phyloP scores from a whole-genome alignment of 2,888 invertebrate genomes.

The Maniola hyperantus region DNA sequence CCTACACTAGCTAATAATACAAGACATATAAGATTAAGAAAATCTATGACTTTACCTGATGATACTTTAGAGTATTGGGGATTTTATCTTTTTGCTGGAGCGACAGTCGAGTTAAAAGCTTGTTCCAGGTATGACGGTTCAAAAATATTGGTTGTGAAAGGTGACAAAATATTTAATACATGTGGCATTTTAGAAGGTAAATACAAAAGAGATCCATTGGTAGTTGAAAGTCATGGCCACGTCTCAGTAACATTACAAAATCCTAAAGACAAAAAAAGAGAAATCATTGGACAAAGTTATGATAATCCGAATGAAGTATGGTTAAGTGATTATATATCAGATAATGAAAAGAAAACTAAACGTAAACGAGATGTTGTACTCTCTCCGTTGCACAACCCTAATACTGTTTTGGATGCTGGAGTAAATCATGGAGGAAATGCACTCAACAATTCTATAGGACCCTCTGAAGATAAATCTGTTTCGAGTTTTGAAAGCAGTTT shows the following conservation, averaged over 20 bases:
- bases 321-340: conserved; percentile 32
- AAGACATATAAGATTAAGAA: conserved; percentile 89
- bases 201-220: conserved; percentile 84
- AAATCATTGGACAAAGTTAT: conserved; percentile 24
- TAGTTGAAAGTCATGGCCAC: conserved; percentile 83
- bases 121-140: conserved; percentile 92
- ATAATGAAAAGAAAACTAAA: conserved; percentile 42
- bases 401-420: conserved; percentile 86
- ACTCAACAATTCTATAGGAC: conserved; percentile 76
- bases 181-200: conserved; percentile 89
- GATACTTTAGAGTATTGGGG: conserved; percentile 95
- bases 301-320: conserved; percentile 21
- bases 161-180: conserved; percentile 88
- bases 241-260: conserved; percentile 74
- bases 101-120: conserved; percentile 88
- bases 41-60: conserved; percentile 91
- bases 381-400: conserved; percentile 67
- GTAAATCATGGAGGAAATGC: conserved; percentile 90
- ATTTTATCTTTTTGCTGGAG: conserved; percentile 90
- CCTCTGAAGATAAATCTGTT: conserved; percentile 84
- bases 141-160: conserved; percentile 90
- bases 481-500: conserved; percentile 92
- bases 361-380: conserved; percentile 59
- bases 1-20: conserved; percentile 87
- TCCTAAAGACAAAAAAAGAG: conserved; percentile 49